Evolutionary conservation across 1,140 invertebrate genomes (phyloP).

Genomic region (Muscidifurax raptorellus): DNA sequence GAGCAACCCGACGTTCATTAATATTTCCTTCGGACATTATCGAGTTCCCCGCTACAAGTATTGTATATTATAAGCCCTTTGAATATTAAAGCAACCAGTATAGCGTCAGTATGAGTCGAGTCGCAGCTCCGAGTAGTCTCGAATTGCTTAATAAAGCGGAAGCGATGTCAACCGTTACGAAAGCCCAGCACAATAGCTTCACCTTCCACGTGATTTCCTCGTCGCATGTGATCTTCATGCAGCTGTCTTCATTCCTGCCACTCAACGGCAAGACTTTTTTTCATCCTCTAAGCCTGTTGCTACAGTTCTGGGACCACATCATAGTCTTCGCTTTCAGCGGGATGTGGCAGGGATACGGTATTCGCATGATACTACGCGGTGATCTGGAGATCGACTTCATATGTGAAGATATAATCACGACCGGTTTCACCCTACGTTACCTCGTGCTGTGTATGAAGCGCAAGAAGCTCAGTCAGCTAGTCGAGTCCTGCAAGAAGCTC

Average conservation of each 20-base stretch:
- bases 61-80: too few relatives aligned
- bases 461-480: background rate
- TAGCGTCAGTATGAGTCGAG: too few relatives aligned
- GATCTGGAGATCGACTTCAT: background rate
- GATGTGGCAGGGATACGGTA: background rate
- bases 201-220: too few relatives aligned
- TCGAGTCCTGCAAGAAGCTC: constrained; percentile 4
- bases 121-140: too few relatives aligned
- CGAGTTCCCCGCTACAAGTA: background rate
- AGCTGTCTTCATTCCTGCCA: too few relatives aligned
- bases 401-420: background rate
- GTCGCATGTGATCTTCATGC: too few relatives aligned
- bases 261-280: background rate
- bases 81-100: too few relatives aligned
- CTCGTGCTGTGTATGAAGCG: background rate
- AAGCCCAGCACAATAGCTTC: too few relatives aligned
- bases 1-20: too few relatives aligned
- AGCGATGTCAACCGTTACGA: too few relatives aligned
- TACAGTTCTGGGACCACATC: background rate
- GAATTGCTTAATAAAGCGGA: too few relatives aligned
- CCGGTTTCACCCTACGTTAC: background rate
- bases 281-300: background rate
- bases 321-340: background rate
- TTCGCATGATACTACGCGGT: background rate
- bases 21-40: background rate